phyloP scores from a whole-genome alignment of 2,888 invertebrate species.

The Macrophya annulata region DNA sequence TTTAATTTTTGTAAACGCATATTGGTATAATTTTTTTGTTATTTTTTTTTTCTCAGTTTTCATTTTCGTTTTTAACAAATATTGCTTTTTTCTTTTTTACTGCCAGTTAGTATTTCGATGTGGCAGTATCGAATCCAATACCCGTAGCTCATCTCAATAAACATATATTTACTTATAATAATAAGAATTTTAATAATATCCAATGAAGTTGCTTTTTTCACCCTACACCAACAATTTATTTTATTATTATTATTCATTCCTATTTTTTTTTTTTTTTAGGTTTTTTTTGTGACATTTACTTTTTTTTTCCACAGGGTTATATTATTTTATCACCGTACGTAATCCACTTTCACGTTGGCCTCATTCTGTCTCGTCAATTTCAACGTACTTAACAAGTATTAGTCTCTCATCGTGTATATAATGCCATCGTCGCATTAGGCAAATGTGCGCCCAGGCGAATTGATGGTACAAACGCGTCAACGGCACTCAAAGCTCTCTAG shows the following conservation, averaged over 20 bases:
- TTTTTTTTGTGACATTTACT: not conserved
- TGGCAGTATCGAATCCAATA: not conserved
- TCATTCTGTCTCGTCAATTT: conserved; percentile 48
- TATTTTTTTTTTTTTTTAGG: not conserved
- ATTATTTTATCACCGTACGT: conserved; percentile 10
- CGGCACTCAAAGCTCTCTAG: not conserved
- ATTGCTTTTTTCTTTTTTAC: no score
- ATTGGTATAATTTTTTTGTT: not conserved
- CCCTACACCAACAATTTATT: not conserved
- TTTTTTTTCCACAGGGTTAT: not conserved
- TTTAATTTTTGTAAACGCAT: not conserved
- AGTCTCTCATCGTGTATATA: conserved; percentile 24
- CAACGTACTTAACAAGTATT: conserved; percentile 46
- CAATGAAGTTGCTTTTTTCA: not conserved
- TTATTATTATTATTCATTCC: not conserved
- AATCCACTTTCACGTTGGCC: conserved; percentile 44
- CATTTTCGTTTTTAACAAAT: no score
- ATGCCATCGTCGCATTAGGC: conserved; percentile 28
- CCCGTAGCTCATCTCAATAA: no score
- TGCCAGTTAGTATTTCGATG: not conserved
- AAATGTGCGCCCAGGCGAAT: conserved; percentile 24
- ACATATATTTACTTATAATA: no score
- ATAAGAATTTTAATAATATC: not conserved
- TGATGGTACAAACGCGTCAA: conserved; percentile 14
- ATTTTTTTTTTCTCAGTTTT: not conserved